A percentile compares a stretch with the other conserved stretches of the same genome.
These are phyloP conservation scores for Phaedon cochleariae DNA, from an alignment of 2,888 invertebrate species.

Conservation along the genomic window DNA sequence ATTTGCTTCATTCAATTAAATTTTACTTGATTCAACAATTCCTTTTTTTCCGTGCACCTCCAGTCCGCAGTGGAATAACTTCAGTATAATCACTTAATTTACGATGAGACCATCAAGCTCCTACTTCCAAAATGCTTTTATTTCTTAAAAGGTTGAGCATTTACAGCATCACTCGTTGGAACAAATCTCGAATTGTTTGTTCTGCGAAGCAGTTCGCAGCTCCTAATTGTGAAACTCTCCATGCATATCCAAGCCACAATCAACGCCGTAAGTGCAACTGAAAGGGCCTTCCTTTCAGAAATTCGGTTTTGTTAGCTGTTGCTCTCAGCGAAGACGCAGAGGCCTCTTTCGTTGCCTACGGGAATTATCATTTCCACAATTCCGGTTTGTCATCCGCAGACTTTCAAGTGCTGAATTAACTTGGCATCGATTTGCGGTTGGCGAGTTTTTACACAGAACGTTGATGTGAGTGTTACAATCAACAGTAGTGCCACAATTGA, in stretches of 20 bases:
- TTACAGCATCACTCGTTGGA: not conserved
- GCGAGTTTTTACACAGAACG: not conserved
- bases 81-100: too few relatives aligned
- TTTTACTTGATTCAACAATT: too few relatives aligned
- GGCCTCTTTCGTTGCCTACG: not conserved
- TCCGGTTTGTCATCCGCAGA: constrained; percentile 6
- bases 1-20: too few relatives aligned
- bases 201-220: not conserved
- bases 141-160: too few relatives aligned
- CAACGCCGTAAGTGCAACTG: constrained; percentile 17
- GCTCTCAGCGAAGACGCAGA: constrained; percentile 7
- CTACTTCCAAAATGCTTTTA: too few relatives aligned
- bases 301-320: not conserved
- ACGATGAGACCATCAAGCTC: too few relatives aligned
- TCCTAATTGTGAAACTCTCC: constrained; percentile 16
- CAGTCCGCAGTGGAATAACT: too few relatives aligned
- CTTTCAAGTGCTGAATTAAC: not conserved
- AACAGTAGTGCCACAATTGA: not conserved
- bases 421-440: not conserved
- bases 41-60: too few relatives aligned
- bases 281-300: constrained; percentile 13
- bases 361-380: constrained; percentile 15
- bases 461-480: not conserved
- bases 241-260: constrained; percentile 19
- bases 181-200: not conserved